Evolutionary conservation across 2,113 vertebrate species (phyloP), one percentile per base, ranked within the genome.

Genomic region (Collichthys lucidus): DNA sequence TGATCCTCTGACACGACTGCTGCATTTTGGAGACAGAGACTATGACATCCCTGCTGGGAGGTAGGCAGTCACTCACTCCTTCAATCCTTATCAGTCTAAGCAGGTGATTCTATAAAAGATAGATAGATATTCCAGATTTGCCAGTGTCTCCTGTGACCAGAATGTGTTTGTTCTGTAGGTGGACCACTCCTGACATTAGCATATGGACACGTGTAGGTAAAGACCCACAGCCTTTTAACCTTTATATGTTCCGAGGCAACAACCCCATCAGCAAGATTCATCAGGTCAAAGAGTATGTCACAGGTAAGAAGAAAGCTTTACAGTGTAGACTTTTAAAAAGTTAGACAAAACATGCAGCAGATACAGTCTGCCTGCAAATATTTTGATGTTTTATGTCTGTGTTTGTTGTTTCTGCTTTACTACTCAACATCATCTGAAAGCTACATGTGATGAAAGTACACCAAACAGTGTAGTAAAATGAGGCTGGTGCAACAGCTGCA

Each of bases 201-300:
- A 96, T 97, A 61, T 99, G 98, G 98, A 98, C 96, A 22, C 96
- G 95, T 70, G 97, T 98, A 31, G 98, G 97, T 60, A 97, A 96
- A 75, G 97, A 99, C 80, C 97, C 98, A 3, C 95, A 96, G 74
- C 98, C 98, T 66, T 99, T 99, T 90, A 99, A 99, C 92, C 94
- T 99, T 42, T 99, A 99, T 84, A 99, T 99, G 98, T 99, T 99
- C 87, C 92, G 96, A 75, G 98, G 99, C 86, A 99, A 99, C 92
- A 99, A 99, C 80, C 98, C 98, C 10, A 95, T 98, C 85, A 99
- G 98, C 94, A 99, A 98, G 93, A 96, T 99, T 74, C 97, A 99
- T 0, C 96, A 99, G 69, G 96, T 99, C 80, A 98, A 99, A 92
- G 98, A 99, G 83, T 99, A 99, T 47, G 97, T 99, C 83, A 99